Conservation (phyloP, 2,888 invertebrate species). For the Tuberolachnus salignus region DNA sequence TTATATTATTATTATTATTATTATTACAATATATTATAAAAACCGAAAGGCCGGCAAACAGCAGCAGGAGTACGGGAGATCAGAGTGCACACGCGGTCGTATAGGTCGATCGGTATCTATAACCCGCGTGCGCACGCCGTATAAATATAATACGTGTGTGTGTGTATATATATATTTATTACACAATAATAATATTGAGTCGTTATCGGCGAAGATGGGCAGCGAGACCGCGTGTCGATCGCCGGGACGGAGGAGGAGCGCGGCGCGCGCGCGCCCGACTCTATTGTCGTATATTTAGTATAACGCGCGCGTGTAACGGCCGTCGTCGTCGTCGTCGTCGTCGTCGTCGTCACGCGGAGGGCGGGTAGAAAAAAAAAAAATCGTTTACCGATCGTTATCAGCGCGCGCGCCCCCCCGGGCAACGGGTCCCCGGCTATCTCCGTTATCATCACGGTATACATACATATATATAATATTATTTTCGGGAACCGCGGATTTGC, state of each 20-base stretch:
- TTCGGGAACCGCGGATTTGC: no score
- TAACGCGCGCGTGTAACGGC: no score
- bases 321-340: not conserved
- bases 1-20: no score
- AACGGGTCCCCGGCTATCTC: conserved; percentile 11
- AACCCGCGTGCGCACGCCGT: not conserved
- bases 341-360: no score
- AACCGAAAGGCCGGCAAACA: not conserved
- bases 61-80: not conserved
- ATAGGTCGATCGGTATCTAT: conserved; percentile 34
- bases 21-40: no score
- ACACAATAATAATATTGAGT: conserved; percentile 46
- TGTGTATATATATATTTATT: no score
- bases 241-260: not conserved
- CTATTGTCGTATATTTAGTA: no score
- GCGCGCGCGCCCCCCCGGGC: not conserved
- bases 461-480: no score
- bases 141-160: no score
- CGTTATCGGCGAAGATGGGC: conserved; percentile 44
- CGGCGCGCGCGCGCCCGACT: not conserved
- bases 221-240: conserved; percentile 33
- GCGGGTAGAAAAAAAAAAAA: not conserved
- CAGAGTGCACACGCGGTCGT: conserved; percentile 8
- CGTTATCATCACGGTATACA: not conserved
- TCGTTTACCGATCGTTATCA: conserved; percentile 51